Percentiles rank a stretch among this genome's conserved stretches.
These are phyloP conservation scores for Desmophyllum pertusum DNA, from an alignment of 92 coral and sea anemone species.

Conservation along the genomic window DNA sequence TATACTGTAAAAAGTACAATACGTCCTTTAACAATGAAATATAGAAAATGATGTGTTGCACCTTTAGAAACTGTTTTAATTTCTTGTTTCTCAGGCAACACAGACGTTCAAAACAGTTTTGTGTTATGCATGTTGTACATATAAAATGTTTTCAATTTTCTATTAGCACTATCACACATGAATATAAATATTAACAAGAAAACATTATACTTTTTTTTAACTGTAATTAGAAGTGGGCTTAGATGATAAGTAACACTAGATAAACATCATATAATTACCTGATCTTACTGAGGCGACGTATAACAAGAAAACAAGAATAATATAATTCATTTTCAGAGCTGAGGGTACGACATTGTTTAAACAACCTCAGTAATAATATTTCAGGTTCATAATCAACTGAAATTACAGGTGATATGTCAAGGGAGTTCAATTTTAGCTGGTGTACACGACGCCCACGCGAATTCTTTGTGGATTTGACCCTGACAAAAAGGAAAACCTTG, in stretches of 20 bases:
- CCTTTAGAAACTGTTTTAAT: too few species aligned
- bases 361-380: neutral
- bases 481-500: neutral
- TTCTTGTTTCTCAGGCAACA: too few species aligned
- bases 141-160: neutral
- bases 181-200: neutral
- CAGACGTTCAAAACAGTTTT: neutral
- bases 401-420: conserved; percentile 7
- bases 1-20: too few species aligned
- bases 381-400: neutral
- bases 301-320: neutral
- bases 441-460: conserved; percentile 6
- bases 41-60: too few species aligned
- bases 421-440: conserved; percentile 13
- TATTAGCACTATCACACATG: neutral
- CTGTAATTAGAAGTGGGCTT: neutral
- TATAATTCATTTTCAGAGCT: neutral
- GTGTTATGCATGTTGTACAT: neutral
- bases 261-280: neutral
- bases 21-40: too few species aligned
- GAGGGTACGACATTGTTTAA: neutral
- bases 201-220: neutral
- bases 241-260: neutral
- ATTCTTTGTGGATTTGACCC: neutral
- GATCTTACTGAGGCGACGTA: neutral